These are phyloP conservation scores for Cantharis rufa DNA, from an alignment of 2,888 invertebrate genomes.

Conservation along the genomic window DNA sequence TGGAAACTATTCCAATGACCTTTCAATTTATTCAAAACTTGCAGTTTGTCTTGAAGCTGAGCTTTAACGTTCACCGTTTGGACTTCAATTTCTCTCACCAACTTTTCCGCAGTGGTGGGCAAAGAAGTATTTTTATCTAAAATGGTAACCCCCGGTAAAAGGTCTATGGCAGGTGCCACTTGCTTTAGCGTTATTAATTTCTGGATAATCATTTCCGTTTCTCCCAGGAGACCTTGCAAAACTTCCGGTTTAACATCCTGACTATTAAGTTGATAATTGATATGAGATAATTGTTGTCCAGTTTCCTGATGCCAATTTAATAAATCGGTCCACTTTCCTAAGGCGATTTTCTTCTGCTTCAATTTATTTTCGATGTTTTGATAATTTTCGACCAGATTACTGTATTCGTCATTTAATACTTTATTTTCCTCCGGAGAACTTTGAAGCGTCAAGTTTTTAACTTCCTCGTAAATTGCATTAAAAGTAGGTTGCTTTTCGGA, in stretches of 20 bases:
- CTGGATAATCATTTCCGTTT: constrained; percentile 69
- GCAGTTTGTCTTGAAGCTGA: constrained; percentile 69
- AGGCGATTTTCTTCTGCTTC: constrained; percentile 70
- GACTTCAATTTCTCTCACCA: constrained; percentile 74
- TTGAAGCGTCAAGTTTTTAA: constrained; percentile 73
- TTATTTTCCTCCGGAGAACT: constrained; percentile 77
- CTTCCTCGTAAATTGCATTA: constrained; percentile 78
- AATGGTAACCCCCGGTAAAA: constrained; percentile 68
- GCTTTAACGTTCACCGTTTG: constrained; percentile 69
- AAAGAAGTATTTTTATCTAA: constrained; percentile 72
- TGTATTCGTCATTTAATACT: constrained; percentile 74
- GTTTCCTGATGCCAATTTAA: constrained; percentile 81
- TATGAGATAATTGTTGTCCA: constrained; percentile 76
- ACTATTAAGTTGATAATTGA: constrained; percentile 79
- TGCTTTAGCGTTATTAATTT: constrained; percentile 74
- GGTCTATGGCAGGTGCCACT: constrained; percentile 70
- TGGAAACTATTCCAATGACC: constrained; percentile 81
- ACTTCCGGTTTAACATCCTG: constrained; percentile 73
- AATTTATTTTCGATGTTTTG: constrained; percentile 76
- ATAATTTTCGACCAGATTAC: constrained; percentile 75
- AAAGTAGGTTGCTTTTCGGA: constrained; percentile 81
- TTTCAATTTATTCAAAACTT: constrained; percentile 70
- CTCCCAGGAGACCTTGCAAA: constrained; percentile 69
- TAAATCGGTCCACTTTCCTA: constrained; percentile 84
- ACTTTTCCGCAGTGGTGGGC: constrained; percentile 71